Conservation (phyloP, 2,113 vertebrate species). For the Ascaphus truei region DNA sequence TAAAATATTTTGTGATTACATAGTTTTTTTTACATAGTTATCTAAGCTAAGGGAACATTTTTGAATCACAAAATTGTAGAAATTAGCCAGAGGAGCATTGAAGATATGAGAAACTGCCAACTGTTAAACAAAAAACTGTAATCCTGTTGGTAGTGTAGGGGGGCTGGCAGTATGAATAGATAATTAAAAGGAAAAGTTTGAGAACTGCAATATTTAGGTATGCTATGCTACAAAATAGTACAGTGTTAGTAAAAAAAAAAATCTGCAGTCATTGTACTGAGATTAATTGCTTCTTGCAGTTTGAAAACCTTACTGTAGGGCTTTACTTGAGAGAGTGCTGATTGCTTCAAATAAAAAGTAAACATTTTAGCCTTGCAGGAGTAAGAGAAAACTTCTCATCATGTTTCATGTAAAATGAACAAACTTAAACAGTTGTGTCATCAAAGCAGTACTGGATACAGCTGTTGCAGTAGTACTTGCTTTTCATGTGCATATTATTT, state of each 20-base stretch:
- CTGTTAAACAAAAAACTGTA: too few relatives aligned
- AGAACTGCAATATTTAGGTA: not conserved
- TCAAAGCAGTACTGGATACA: conserved; percentile 19
- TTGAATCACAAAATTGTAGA: too few relatives aligned
- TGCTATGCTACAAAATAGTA: not conserved
- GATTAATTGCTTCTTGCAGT: conserved; percentile 30
- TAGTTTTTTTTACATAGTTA: too few relatives aligned
- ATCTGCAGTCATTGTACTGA: conserved; percentile 20
- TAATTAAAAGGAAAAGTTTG: not conserved
- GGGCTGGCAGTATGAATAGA: not conserved
- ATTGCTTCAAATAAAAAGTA: conserved; percentile 20
- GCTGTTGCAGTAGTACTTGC: conserved; percentile 11
- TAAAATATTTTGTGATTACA: too few relatives aligned
- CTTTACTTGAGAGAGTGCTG: conserved; percentile 30
- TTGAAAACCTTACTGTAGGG: conserved; percentile 28
- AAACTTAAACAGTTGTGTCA: conserved; percentile 26
- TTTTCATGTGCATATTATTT: conserved; percentile 26
- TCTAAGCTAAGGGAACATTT: too few relatives aligned
- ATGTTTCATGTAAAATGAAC: conserved; percentile 25
- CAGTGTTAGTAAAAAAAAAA: too few relatives aligned
- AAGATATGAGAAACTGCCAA: too few relatives aligned
- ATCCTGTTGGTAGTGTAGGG: too few relatives aligned
- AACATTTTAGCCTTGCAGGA: conserved; percentile 26
- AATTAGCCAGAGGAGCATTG: too few relatives aligned
- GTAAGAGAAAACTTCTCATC: conserved; percentile 27